A percentile compares a stretch with the other conserved stretches of the same genome.
These are phyloP conservation scores for Phalacrocorax brasilianus DNA, from an alignment of 2,113 vertebrate species.

Conservation along the genomic window DNA sequence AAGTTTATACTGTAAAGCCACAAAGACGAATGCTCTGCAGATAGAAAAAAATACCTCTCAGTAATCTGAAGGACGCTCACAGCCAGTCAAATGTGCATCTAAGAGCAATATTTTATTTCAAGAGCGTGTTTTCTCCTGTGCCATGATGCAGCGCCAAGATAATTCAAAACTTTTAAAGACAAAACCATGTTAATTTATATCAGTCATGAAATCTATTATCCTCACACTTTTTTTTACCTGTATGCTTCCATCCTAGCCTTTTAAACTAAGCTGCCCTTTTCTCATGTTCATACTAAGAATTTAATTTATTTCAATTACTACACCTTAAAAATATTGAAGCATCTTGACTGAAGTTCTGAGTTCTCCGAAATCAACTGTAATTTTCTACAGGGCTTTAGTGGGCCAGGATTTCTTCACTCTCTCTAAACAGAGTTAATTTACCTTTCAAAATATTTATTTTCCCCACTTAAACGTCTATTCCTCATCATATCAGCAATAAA, in stretches of 20 bases:
- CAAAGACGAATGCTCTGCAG: background rate
- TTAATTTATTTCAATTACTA: background rate
- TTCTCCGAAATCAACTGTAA: background rate
- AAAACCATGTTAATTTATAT: background rate
- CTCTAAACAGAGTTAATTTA: background rate
- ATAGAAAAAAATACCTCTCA: background rate
- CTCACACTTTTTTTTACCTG: background rate
- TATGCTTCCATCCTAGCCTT: background rate
- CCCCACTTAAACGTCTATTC: background rate
- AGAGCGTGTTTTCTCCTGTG: background rate
- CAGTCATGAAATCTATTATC: background rate
- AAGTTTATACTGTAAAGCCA: background rate
- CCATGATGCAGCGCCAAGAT: background rate
- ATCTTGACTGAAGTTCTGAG: background rate
- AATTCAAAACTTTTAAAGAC: background rate
- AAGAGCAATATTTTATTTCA: background rate
- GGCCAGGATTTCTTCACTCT: background rate
- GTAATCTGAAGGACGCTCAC: background rate
- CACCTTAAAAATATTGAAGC: background rate
- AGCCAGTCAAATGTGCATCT: accelerated
- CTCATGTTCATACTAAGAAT: background rate
- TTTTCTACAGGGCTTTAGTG: background rate
- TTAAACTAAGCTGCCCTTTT: background rate
- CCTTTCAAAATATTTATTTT: background rate
- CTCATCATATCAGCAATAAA: background rate